These are phyloP conservation scores for Chamaea fasciata DNA, from an alignment of 2,113 vertebrate genomes.

Conservation along the genomic window DNA sequence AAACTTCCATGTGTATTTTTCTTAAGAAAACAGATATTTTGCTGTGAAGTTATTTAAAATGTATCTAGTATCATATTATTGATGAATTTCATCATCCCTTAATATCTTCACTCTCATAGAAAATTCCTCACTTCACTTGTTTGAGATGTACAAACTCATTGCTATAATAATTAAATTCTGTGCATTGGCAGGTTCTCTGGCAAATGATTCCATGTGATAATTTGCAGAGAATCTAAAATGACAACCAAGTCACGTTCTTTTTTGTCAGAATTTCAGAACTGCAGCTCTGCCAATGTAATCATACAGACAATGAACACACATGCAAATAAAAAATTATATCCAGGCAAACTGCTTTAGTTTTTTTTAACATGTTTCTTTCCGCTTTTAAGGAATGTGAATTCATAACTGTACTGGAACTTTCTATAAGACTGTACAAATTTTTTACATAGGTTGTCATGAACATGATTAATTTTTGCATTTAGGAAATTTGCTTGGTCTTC, in stretches of 20 bases:
- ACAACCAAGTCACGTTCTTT: neutral
- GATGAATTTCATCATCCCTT: neutral
- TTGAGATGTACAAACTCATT: conserved; percentile 1
- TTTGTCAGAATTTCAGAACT: neutral
- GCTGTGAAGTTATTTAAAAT: neutral
- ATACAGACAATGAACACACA: neutral
- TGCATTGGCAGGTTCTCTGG: neutral
- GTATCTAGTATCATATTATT: neutral
- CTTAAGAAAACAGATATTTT: neutral
- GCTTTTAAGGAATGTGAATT: neutral
- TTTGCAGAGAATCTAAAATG: neutral
- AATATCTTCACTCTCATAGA: neutral
- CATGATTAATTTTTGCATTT: neutral
- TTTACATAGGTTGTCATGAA: neutral
- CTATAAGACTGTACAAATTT: neutral
- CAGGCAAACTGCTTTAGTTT: neutral
- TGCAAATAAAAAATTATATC: neutral
- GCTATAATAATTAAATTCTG: neutral
- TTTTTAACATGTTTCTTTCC: neutral
- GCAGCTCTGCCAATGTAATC: neutral
- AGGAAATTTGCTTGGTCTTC: neutral
- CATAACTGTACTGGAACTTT: neutral
- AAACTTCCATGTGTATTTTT: neutral
- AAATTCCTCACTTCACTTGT: neutral
- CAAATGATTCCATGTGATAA: neutral